Conservation (phyloP, 2,797 vertebrate genomes). For the Anguilla obscura region DNA sequence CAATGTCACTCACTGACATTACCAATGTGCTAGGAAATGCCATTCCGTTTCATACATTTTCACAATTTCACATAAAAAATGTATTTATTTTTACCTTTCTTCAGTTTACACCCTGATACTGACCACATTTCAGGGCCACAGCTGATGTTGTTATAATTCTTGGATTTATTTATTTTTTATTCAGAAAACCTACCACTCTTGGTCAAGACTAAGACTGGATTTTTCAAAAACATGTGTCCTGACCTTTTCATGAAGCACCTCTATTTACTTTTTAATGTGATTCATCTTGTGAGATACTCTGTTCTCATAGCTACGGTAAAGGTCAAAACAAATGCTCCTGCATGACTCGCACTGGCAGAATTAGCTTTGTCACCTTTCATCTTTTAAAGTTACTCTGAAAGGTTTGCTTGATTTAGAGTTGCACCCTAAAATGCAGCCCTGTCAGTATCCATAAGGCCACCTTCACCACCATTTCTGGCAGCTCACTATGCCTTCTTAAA, state of each 20-base stretch:
- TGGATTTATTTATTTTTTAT: background rate
- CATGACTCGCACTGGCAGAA: slow-evolving; percentile 71
- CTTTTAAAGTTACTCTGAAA: slow-evolving; percentile 44
- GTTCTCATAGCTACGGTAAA: slow-evolving; percentile 84
- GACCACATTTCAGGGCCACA: background rate
- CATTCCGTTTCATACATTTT: background rate
- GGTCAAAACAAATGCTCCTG: slow-evolving; percentile 83
- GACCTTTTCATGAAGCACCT: slow-evolving; percentile 91
- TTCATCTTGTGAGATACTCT: slow-evolving; percentile 83
- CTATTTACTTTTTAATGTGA: slow-evolving; percentile 93
- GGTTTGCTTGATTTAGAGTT: slow-evolving; percentile 42
- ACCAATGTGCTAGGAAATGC: background rate
- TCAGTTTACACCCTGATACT: background rate
- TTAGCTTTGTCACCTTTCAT: slow-evolving; percentile 69
- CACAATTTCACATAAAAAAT: background rate
- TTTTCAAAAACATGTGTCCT: slow-evolving; percentile 91
- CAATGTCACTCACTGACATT: background rate
- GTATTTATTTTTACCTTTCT: background rate
- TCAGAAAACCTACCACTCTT: slow-evolving; percentile 62
- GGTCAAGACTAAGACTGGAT: slow-evolving; percentile 85
- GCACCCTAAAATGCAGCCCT: slow-evolving; percentile 16
- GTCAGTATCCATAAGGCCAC: background rate
- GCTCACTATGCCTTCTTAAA: background rate
- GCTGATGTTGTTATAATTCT: background rate
- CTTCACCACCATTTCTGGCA: slow-evolving; percentile 24